Percentiles rank a stretch among this genome's conserved stretches.
Conservation (phyloP, 2,113 vertebrate genomes). For the Xyrauchen texanus region DNA sequence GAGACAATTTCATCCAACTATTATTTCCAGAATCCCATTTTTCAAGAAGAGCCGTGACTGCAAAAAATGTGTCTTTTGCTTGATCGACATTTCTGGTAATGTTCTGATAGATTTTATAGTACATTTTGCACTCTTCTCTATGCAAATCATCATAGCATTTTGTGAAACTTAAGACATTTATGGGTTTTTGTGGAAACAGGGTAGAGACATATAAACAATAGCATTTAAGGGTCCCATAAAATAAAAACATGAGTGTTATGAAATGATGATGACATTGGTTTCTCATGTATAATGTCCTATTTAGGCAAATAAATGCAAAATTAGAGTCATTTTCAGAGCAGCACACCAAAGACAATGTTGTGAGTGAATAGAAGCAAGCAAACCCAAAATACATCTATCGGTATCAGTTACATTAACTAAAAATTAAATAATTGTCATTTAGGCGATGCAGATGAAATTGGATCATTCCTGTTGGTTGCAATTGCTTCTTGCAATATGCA, state of each 20-base stretch:
- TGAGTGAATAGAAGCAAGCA: background rate
- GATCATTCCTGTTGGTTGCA: constrained; percentile 16
- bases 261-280: constrained; percentile 2
- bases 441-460: constrained; percentile 31
- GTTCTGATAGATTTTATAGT: background rate
- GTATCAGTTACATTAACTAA: background rate
- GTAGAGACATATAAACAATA: constrained; percentile 13
- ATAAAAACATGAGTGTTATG: background rate
- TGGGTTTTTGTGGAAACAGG: background rate
- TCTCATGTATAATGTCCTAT: constrained; percentile 6
- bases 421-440: background rate
- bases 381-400: background rate
- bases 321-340: constrained; percentile 4
- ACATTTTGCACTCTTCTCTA: background rate
- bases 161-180: too few species aligned
- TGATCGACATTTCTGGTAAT: background rate
- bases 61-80: background rate
- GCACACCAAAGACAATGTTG: background rate
- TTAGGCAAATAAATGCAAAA: constrained; percentile 10
- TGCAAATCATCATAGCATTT: background rate
- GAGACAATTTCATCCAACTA: constrained; percentile 18
- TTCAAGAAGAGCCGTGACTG: background rate
- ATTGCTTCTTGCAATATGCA: constrained; percentile 11
- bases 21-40: constrained; percentile 19
- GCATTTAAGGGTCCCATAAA: background rate